phyloP scores from a whole-genome alignment of 2,113 vertebrate species.

The Cyrtonyx montezumae region DNA sequence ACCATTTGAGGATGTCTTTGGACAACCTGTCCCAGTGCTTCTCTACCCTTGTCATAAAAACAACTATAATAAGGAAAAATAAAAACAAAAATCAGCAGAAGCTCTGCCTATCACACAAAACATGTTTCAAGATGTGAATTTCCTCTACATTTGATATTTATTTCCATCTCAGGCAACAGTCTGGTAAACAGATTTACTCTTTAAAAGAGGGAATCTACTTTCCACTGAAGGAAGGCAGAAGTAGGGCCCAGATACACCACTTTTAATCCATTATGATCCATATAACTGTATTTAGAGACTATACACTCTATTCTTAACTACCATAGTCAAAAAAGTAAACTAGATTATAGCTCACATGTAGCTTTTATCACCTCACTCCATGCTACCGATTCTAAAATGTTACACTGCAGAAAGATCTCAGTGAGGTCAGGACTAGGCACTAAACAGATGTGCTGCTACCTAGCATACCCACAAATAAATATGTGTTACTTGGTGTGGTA shows the following conservation, averaged over 20 bases:
- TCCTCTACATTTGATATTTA: background rate
- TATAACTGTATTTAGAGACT: background rate
- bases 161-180: background rate
- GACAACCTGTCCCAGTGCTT: background rate
- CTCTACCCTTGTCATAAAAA: background rate
- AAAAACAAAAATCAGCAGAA: background rate
- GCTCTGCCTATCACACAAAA: background rate
- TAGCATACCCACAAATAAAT: background rate
- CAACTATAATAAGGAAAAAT: background rate
- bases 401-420: background rate
- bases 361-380: background rate
- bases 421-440: background rate
- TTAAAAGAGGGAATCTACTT: background rate
- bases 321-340: background rate
- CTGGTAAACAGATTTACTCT: background rate
- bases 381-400: background rate
- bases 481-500: background rate
- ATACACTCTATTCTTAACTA: background rate
- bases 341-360: background rate
- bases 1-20: too few relatives aligned
- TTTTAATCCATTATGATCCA: background rate
- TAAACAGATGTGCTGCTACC: background rate
- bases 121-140: background rate
- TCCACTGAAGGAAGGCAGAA: background rate
- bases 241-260: background rate